Evolutionary conservation across 2,113 vertebrate species (phyloP), one percentile per base, ranked within the genome.

Genomic region (Hemiprocne comata): DNA sequence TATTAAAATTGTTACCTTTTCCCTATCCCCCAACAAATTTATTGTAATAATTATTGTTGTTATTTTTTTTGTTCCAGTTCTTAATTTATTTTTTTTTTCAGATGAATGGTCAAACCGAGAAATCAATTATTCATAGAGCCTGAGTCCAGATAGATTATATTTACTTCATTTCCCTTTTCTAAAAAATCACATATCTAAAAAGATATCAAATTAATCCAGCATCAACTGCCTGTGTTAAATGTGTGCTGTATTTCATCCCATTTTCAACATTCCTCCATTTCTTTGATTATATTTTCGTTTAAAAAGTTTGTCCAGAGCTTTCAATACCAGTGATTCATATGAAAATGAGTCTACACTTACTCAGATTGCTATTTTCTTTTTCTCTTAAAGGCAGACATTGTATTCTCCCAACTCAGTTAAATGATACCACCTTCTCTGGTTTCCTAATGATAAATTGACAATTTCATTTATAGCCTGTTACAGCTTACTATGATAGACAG

Each of bases 221-320:
- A 80, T 61, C 62, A 92, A 44, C 12, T 44, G 57, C 38, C 38
- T 72, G 85, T 94, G 58, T 79, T 86, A 85, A 69, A 79, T 40
- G 6, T 38, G 12, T 80, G 54, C 13, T 80, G n/a, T 36, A 57
- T 90, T 94, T 90, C 46, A 85, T 86, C 29, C 36, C 6, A 36
- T 69, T 95, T 93, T 62, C 64, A 14, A 80, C 1, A 0, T 84
- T 85, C 61, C 77, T 89, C n/a, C 36, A 85, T 86, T 83, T 88
- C 44, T 90, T 92, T 86, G 79, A 83, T 93, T 92, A 34, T 44
- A 25, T 76, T 90, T 86, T 90, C 26, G 54, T 79, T 86, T 48
- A 58, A 80, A 80, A 91, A 70, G 3, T 65, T 87, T 64, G 26
- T 83, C 36, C 18, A 83, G 67, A 76, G 24, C 9, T 76, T 78